These are phyloP conservation scores for Cheilosia grossa DNA, from an alignment of 2,888 invertebrate species.

Conservation along the genomic window DNA sequence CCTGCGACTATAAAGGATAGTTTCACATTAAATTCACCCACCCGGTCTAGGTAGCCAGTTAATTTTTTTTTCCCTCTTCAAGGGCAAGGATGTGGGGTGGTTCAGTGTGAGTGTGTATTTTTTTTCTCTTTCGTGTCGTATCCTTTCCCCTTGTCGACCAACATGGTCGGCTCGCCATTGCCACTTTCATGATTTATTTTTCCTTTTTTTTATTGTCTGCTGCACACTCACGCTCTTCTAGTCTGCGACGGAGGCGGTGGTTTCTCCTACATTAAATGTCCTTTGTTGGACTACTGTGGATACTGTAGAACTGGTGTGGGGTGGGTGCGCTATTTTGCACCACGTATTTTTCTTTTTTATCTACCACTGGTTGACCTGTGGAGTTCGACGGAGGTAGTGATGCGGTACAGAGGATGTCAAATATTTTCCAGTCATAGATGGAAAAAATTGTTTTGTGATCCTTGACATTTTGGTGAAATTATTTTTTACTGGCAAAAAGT, in stretches of 20 bases:
- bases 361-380: constrained; percentile 47
- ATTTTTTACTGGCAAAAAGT: constrained; percentile 35
- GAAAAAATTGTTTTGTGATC: constrained; percentile 28
- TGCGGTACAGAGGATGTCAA: constrained; percentile 32
- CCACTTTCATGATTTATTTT: constrained; percentile 61
- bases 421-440: constrained; percentile 49
- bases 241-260: constrained; percentile 12
- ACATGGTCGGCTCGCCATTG: constrained; percentile 61
- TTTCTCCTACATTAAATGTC: constrained; percentile 34
- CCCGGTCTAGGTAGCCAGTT: background rate
- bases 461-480: constrained; percentile 59
- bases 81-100: constrained; percentile 44
- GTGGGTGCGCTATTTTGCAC: constrained; percentile 13
- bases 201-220: constrained; percentile 55
- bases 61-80: constrained; percentile 18
- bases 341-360: background rate
- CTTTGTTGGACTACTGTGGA: constrained; percentile 26
- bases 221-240: constrained; percentile 43
- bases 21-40: constrained; percentile 54
- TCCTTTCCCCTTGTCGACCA: constrained; percentile 22
- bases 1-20: constrained; percentile 41
- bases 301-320: background rate
- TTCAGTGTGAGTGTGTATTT: constrained; percentile 28
- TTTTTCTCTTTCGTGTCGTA: constrained; percentile 28
- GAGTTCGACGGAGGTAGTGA: constrained; percentile 22